Evolutionary conservation across 2,888 invertebrate species (phyloP), one percentile per base, ranked within the genome.

Genomic region (Drosophila anomalata): DNA sequence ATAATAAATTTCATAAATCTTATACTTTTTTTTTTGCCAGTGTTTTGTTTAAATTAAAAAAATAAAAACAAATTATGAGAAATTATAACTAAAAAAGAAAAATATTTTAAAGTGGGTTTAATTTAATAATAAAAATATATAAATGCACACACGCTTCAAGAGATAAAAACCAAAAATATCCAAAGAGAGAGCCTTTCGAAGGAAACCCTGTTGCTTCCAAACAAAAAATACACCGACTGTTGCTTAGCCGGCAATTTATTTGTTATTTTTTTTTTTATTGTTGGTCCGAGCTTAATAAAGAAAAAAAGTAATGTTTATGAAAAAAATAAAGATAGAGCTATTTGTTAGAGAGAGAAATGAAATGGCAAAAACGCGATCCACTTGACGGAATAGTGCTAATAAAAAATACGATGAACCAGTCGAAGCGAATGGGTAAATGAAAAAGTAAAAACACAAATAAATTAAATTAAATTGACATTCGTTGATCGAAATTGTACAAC

Each of bases 351-450:
- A 65, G 22, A 33, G 22, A n/a, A 39, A 17, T 14, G 20, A 17
- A 17, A 54, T 11, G 36, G 39, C 26, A 24, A 56, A 56, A 33
- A 20, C 33, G 33, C 22, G 41, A 20, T 47, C 54, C 54, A 62
- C 56, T 77, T 86, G 68, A 17, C 81, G 56, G 53, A 53, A 33
- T 51, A 65, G 81, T 87, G 81, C 70, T 87, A 82, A 82, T 81
- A 78, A 80, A 84, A 68, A 22, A 22, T 12, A 6, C 17, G 57
- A 67, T 56, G 50, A 63, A 58, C 61, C 57, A 63, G 58, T 57
- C 52, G 46, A 36, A 26, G 17, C 31, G 54, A 53, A 69, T 54
- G 41, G 47, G 22, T 41, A 55, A 55, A 72, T 51, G 29, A 48
- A 61, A 62, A 51, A 44, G 48, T 33, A 52, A 52, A 52, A 60